Evolutionary conservation across 2,888 invertebrate genomes (phyloP).

Genomic region (Xanthia togata): DNA sequence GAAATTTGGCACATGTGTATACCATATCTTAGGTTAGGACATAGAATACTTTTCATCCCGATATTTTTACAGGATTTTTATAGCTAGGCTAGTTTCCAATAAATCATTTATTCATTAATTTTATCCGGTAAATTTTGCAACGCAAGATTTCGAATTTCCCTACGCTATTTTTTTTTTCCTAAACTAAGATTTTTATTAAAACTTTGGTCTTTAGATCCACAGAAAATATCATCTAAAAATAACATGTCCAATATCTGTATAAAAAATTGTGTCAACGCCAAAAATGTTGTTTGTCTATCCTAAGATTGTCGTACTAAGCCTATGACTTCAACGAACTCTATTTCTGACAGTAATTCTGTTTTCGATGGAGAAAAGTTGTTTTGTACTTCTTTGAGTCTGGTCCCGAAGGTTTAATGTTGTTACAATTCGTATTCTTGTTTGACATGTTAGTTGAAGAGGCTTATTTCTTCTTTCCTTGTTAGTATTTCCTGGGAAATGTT

Average conservation of each 20-base stretch:
- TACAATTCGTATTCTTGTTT: conserved; percentile 40
- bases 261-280: conserved; percentile 5
- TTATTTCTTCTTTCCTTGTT: conserved; percentile 4
- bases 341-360: conserved; percentile 49
- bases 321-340: conserved; percentile 23
- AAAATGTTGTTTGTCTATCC: conserved; percentile 28
- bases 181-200: neutral
- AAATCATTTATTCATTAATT: neutral
- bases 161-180: neutral
- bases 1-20: too few relatives aligned
- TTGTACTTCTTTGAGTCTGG: conserved; percentile 36
- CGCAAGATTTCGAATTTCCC: neutral
- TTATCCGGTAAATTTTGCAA: neutral
- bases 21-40: too few relatives aligned
- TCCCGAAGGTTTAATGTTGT: conserved; percentile 28
- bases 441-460: conserved; percentile 7
- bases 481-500: conserved; percentile 7
- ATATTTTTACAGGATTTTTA: too few relatives aligned
- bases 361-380: conserved; percentile 41
- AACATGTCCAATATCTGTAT: neutral
- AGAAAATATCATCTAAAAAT: conserved; percentile 8
- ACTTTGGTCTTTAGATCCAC: neutral
- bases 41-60: too few relatives aligned
- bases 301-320: neutral
- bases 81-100: neutral